Conservation (phyloP, 2,113 vertebrate genomes). For the Caloenas nicobarica region DNA sequence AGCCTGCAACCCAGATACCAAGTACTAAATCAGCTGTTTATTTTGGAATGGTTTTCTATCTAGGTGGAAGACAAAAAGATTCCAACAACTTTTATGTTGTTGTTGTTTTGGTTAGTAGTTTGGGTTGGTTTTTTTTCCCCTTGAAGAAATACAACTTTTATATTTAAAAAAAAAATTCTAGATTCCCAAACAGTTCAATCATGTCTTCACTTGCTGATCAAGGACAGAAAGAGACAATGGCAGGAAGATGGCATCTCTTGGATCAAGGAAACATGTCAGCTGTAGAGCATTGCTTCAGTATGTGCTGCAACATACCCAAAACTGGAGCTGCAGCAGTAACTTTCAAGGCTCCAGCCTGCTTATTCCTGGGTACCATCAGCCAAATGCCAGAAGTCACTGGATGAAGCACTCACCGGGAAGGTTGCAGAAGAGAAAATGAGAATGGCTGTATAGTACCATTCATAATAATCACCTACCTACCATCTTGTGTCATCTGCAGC, state of each 20-base stretch:
- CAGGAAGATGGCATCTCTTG: background rate
- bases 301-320: background rate
- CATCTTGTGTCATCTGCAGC: background rate
- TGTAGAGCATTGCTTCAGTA: background rate
- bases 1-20: background rate
- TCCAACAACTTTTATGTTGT: background rate
- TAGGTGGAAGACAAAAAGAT: background rate
- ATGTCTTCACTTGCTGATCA: background rate
- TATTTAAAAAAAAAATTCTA: background rate
- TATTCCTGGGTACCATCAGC: background rate
- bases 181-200: background rate
- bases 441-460: background rate
- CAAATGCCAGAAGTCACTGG: background rate
- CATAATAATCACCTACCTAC: background rate
- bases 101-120: too few relatives aligned
- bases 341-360: background rate
- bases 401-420: background rate
- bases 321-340: background rate
- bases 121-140: too few relatives aligned
- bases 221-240: background rate
- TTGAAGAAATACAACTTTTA: background rate
- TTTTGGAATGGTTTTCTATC: background rate
- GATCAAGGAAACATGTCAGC: background rate
- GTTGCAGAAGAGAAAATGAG: background rate
- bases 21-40: background rate